phyloP scores from a whole-genome alignment of 2,888 invertebrate species.

The Megaustenia siamemsis region DNA sequence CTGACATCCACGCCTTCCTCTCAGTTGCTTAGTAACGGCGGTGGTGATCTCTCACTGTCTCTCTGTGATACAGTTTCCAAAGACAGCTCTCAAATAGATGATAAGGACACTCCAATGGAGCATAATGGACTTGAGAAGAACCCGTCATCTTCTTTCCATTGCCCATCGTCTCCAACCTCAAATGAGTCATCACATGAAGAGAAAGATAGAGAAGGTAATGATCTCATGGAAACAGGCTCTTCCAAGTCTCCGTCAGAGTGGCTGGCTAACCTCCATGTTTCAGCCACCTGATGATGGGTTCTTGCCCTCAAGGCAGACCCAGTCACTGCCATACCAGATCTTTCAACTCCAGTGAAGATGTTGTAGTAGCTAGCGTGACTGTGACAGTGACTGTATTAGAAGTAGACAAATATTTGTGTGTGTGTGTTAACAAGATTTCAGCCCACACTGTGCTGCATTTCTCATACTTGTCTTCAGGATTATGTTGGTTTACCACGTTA shows the following conservation, averaged over 20 bases:
- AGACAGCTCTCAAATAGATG: neutral
- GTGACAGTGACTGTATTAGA: too few species aligned
- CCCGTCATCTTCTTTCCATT: neutral
- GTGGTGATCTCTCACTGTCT: conserved; percentile 29
- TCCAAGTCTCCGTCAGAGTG: conserved; percentile 47
- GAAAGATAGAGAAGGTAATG: neutral
- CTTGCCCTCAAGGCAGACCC: neutral
- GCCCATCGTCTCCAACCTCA: neutral
- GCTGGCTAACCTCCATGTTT: conserved; percentile 48
- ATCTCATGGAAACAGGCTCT: conserved; percentile 32
- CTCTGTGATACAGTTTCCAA: conserved; percentile 38
- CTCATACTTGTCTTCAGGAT: too few species aligned
- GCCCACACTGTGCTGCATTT: too few species aligned
- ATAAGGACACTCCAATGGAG: conserved; percentile 23
- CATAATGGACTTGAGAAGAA: conserved; percentile 41
- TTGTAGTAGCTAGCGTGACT: conserved; percentile 4
- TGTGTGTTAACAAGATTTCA: too few species aligned
- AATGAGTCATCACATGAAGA: neutral
- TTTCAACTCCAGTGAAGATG: conserved; percentile 28
- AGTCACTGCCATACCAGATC: conserved; percentile 34
- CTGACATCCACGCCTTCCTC: neutral
- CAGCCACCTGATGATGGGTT: conserved; percentile 48
- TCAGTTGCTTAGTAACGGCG: conserved; percentile 45
- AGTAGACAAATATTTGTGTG: neutral
- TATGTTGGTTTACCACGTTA: too few species aligned